Evolutionary conservation across 2,888 invertebrate genomes (phyloP).

Genomic region (Cheilosia urbana): DNA sequence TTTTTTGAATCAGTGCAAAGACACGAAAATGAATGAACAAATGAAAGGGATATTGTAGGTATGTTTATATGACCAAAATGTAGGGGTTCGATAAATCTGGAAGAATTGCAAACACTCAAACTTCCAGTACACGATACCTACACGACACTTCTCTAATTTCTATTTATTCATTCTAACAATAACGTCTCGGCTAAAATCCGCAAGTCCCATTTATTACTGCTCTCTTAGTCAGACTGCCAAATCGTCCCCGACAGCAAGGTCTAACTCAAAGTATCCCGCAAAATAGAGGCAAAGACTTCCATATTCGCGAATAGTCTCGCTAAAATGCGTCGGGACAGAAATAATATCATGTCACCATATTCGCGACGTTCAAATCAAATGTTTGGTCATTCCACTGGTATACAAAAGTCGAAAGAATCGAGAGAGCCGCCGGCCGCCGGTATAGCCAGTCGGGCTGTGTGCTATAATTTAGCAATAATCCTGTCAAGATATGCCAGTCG

Average conservation of each 20-base stretch:
- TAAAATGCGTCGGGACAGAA: conserved; percentile 57
- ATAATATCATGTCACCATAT: conserved; percentile 40
- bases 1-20: too few relatives aligned
- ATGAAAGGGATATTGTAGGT: too few relatives aligned
- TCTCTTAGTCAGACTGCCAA: conserved; percentile 14
- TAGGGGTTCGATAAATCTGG: too few relatives aligned
- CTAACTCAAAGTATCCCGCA: conserved; percentile 19
- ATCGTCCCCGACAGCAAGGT: conserved; percentile 36
- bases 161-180: too few relatives aligned
- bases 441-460: conserved; percentile 46
- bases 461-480: conserved; percentile 54
- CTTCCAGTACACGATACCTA: too few relatives aligned
- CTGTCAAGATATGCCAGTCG: conserved; percentile 46
- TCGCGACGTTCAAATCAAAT: conserved; percentile 42
- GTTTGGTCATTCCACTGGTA: conserved; percentile 8
- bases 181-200: conserved; percentile 15
- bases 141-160: too few relatives aligned
- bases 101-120: too few relatives aligned
- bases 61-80: too few relatives aligned
- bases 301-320: conserved; percentile 65
- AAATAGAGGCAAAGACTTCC: conserved; percentile 8
- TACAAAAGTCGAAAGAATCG: background rate
- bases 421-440: background rate
- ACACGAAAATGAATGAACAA: too few relatives aligned
- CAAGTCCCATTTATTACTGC: conserved; percentile 54